A percentile compares a stretch with the other conserved stretches of the same genome.
phyloP scores from a whole-genome alignment of 2,113 vertebrate species.

The Siphamia tubifer region DNA sequence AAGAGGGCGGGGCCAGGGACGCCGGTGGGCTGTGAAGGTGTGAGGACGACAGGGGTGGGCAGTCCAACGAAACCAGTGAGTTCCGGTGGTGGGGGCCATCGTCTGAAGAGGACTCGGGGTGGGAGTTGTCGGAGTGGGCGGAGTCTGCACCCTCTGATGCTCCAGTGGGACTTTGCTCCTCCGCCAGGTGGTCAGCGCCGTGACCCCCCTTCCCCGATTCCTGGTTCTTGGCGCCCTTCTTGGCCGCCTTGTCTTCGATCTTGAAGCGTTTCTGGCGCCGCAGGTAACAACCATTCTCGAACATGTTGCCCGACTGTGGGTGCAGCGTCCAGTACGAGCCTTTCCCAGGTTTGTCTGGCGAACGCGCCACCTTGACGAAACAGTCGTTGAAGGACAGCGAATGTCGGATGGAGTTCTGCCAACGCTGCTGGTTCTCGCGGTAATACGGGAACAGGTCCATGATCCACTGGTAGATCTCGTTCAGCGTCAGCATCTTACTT shows the following conservation, averaged over 20 bases:
- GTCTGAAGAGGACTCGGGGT: constrained; percentile 77
- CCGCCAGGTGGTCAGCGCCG: constrained; percentile 60
- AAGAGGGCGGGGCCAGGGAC: constrained; percentile 64
- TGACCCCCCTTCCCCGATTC: constrained; percentile 71
- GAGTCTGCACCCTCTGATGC: constrained; percentile 82
- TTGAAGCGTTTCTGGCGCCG: constrained; percentile 92
- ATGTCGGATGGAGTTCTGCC: constrained; percentile 94
- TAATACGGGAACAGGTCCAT: constrained; percentile 95
- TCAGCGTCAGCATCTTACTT: constrained; percentile 92
- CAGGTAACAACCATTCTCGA: constrained; percentile 92
- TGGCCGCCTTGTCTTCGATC: constrained; percentile 84
- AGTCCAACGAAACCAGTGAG: constrained; percentile 75
- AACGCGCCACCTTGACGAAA: constrained; percentile 90
- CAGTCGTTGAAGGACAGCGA: constrained; percentile 95
- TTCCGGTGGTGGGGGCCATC: constrained; percentile 71
- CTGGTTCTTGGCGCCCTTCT: constrained; percentile 64
- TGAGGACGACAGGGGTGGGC: constrained; percentile 59
- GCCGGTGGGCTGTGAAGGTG: constrained; percentile 72
- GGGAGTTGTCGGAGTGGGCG: constrained; percentile 81
- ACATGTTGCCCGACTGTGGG: constrained; percentile 92
- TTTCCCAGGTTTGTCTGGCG: constrained; percentile 89
- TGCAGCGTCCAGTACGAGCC: constrained; percentile 93
- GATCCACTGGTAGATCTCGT: constrained; percentile 96
- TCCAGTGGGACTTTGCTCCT: constrained; percentile 72
- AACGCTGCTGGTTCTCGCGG: constrained; percentile 91